phyloP scores from a whole-genome alignment of 64 coral and sea anemone genomes.

The Montipora cactus region DNA sequence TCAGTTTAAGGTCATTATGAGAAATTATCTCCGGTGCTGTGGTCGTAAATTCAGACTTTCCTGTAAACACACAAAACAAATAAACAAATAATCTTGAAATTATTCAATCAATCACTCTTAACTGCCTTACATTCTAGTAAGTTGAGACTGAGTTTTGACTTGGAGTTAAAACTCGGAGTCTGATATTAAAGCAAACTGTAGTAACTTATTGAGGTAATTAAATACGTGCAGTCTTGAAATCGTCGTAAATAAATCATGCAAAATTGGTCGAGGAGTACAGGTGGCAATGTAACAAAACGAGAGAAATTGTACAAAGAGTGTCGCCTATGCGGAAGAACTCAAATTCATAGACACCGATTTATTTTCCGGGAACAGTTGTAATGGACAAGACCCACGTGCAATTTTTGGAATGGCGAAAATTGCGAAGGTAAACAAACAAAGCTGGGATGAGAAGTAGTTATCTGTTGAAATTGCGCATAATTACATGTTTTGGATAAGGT shows the following conservation, averaged over 20 bases:
- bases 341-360: background rate
- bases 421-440: background rate
- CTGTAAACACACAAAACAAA: conserved; percentile 9
- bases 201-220: too few species aligned
- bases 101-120: too few species aligned
- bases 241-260: too few species aligned
- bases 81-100: background rate
- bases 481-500: background rate
- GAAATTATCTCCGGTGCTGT: conserved; percentile 87
- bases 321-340: background rate
- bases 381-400: conserved; percentile 24
- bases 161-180: too few species aligned
- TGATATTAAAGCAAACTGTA: too few species aligned
- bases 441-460: background rate
- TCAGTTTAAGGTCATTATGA: conserved; percentile 91
- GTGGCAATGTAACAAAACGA: too few species aligned
- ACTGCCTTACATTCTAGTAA: too few species aligned
- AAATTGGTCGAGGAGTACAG: too few species aligned
- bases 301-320: background rate
- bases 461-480: background rate
- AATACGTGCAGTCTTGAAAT: too few species aligned
- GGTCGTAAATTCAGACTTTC: conserved; percentile 68
- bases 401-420: conserved; percentile 3
- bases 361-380: background rate
- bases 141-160: too few species aligned